Evolutionary conservation across 2,797 vertebrate species (phyloP), one percentile per base, ranked within the genome.

Genomic region (Australoheros facetus): DNA sequence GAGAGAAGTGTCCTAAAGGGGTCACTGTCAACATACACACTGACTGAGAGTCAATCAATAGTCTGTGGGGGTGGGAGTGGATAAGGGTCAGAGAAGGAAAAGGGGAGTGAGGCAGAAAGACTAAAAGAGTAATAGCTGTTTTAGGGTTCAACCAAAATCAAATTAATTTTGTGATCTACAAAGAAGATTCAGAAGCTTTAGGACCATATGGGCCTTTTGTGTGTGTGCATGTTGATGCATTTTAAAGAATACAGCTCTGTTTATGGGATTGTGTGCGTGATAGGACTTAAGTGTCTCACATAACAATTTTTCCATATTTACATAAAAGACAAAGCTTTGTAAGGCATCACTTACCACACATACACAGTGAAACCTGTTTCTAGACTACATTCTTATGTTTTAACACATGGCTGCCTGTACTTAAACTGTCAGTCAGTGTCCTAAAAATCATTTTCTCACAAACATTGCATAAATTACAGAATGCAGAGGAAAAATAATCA

Each of bases 1-100:
- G 71, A 85, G 54, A 83, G 79, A 88, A 88, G 78, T 88, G 90
- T 85, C 87, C 91, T 92, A 89, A 91, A 94, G 93, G 89, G 92
- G 92, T 94, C 93, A 94, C 90, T 94, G 89, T 93, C 86, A 93
- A 94, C 94, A 92, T 91, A 85, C 84, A 89, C 85, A 86, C 76
- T 74, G 82, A 83, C 83, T 77, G 56, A 81, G 72, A 83, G 73
- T 77, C 83, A 87, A 90, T 93, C 90, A 85, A 88, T 92, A 83
- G 56, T 79, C 48, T 26, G 23, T 56, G 51, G 26, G 56, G 81
- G 58, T 6, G 13, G 74, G 57, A 55, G 39, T 30, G 6, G n/a
- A 30, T 64, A 56, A n/a, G 58, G 85, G 79, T 86, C 62, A 79
- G 53, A 26, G 51, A 57, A 66, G 70, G 72, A 56, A 60, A 75